Evolutionary conservation across 2,113 vertebrate genomes (phyloP), one percentile per base, ranked within the genome.

Genomic region (Cariama cristata): DNA sequence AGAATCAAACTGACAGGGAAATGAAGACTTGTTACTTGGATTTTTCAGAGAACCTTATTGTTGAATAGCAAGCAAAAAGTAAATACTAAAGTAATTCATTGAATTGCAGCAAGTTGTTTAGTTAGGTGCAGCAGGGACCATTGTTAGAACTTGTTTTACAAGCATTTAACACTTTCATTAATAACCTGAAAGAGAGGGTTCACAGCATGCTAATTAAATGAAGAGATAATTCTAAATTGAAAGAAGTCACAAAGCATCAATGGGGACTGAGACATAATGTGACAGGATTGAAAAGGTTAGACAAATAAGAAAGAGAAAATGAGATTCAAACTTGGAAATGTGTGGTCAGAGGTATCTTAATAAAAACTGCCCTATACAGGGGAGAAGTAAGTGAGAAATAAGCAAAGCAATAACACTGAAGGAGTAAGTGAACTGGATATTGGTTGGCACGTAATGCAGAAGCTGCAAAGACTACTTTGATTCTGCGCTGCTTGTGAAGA

Each of bases 161-260:
- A 85, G 40, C 62, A 79, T 62, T 85, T 89, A 96, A 87, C 24
- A 68, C 87, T 94, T 85, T 85, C 35, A 33, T 85, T 92, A 92
- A 79, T 89, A 94, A 95, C 64, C 52, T 89, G 40, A 88, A 95
- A 84, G 50, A 83, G 26, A 67, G 52, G 63, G 11, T 62, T 94
- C 27, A 58, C 23, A 75, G 33, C 24, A 68, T 55, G 30, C 47
- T 85, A 87, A 89, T 84, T 83, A 89, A 69, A 67, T 26, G 47
- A 87, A 68, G 38, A 93, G 38, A 90, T 30, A 81, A 72, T 64
- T 87, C 60, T 56, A 62, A 66, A 87, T 4, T 76, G 53, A 85
- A 88, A 75, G 56, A 84, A 87, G 23, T 60, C 62, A 75, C 30
- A 93, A 94, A 93, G 33, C 42, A 63, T 80, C 38, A 81, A 5